Conservation (phyloP, 2,797 vertebrate species). For the Decapterus maruadsi region DNA sequence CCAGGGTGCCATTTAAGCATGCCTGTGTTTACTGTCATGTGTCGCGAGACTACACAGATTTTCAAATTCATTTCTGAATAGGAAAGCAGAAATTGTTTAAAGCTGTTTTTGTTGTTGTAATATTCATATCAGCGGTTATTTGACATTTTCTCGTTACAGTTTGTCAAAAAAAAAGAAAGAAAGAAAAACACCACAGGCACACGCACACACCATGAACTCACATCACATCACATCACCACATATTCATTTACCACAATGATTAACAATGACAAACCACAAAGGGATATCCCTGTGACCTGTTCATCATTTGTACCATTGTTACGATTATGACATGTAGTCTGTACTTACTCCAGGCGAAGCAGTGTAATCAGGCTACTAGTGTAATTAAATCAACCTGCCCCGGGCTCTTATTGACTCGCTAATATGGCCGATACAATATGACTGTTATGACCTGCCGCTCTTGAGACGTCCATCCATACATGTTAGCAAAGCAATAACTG, state of each 20-base stretch:
- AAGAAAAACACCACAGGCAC: conserved; percentile 63
- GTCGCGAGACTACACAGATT: conserved; percentile 72
- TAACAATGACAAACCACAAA: conserved; percentile 72
- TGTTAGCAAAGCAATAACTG: conserved; percentile 73
- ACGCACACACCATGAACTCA: conserved; percentile 44
- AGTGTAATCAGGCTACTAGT: conserved; percentile 89
- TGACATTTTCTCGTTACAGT: conserved; percentile 54
- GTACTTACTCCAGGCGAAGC: conserved; percentile 87
- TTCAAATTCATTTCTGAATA: conserved; percentile 23
- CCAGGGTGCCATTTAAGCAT: conserved; percentile 73
- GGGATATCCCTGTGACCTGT: conserved; percentile 90
- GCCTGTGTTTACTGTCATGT: conserved; percentile 69
- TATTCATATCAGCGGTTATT: conserved; percentile 33
- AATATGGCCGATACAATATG: conserved; percentile 90
- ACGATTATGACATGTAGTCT: conserved; percentile 94
- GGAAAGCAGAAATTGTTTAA: conserved; percentile 19
- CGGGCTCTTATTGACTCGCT: conserved; percentile 89
- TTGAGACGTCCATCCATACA: conserved; percentile 71
- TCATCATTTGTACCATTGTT: conserved; percentile 91
- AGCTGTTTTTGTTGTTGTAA: conserved; percentile 14
- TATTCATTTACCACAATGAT: conserved; percentile 67
- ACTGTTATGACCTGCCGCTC: conserved; percentile 83
- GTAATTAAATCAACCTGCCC: conserved; percentile 91
- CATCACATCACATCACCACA: conserved; percentile 36
- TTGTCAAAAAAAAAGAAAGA: conserved; percentile 68